Base-by-base conservation (phyloP, 1,140 invertebrate species). In the Drosophila asahinai region DNA sequence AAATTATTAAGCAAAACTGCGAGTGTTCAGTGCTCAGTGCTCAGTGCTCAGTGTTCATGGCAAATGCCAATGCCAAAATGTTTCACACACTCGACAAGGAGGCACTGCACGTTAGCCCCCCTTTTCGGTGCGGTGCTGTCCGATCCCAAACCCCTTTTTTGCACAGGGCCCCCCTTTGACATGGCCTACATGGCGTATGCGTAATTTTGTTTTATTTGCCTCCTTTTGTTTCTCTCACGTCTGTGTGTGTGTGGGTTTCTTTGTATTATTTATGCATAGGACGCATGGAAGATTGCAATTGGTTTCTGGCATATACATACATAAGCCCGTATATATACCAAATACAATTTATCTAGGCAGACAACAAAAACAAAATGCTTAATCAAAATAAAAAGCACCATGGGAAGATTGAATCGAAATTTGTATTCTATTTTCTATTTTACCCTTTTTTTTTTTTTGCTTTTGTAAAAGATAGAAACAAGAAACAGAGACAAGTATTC, bases 221-320 rank as follows among this genome's bases (percentile, higher is more conserved):
- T 54, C 61, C 73, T 48, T 77, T 65, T 77, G 54, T 77, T 48
- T 76, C 45, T 12, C 12, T 5, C 42, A 15, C 40, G 11, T n/a
- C 15, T 38, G 17, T 33, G 51, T 33, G 52, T 22, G 36, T 51
- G 43, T 42, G 25, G 77, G 40, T 78, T 66, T 70, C 54, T 57
- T 57, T 84, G 65, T 79, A 81, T 87, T 87, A 87, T 87, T 87
- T 87, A 87, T 89, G 83, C 81, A 87, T 89, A 74, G 81, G 62
- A 79, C 84, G 77, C 84, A 83, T 87, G 83, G 84, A 89, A 83
- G 86, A 89, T 87, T 89, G 84, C 83, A 87, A 86, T 84, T 89
- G 84, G 73, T 84, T 89, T 89, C 77, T 81, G 81, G 77, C 80
- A 80, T 67, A 63, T 7, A 7, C 73, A 70, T 65, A 70, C 15